phyloP scores from a whole-genome alignment of 2,888 invertebrate genomes.

The Calameuta pallipes region DNA sequence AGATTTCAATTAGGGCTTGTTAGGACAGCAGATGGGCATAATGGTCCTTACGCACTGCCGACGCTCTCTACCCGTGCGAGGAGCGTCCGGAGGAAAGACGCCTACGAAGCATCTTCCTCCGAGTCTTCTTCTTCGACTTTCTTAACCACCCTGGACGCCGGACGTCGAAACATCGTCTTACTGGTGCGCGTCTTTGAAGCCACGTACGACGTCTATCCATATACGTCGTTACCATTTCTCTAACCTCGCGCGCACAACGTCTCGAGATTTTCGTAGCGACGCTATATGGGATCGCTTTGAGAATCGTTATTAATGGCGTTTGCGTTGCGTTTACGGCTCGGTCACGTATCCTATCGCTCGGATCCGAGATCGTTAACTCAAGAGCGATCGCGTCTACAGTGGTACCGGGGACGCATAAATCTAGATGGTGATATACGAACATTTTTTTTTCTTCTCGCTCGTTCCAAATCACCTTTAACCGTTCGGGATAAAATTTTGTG shows the following conservation, averaged over 20 bases:
- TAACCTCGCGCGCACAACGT: background rate
- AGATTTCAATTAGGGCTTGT: slow-evolving; percentile 65
- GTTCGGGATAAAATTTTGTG: background rate
- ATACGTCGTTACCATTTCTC: slow-evolving; percentile 1
- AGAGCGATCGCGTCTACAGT: background rate
- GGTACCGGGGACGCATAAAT: background rate
- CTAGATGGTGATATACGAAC: background rate
- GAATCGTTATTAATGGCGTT: background rate
- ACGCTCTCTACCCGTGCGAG: background rate
- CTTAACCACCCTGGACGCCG: slow-evolving; percentile 5
- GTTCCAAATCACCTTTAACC: background rate
- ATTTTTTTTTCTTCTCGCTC: background rate
- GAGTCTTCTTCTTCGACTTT: background rate
- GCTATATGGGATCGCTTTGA: background rate
- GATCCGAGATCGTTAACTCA: background rate
- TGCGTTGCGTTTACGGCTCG: background rate
- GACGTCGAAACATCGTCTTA: background rate
- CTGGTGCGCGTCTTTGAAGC: background rate
- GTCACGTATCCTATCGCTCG: background rate
- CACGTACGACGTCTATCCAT: background rate
- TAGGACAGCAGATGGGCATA: slow-evolving; percentile 63
- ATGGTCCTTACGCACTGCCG: slow-evolving; percentile 39
- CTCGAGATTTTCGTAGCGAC: background rate
- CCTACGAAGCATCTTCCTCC: slow-evolving; percentile 12
- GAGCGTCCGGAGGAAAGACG: slow-evolving; percentile 23